A percentile compares a stretch with the other conserved stretches of the same genome.
phyloP scores from a whole-genome alignment of 1,140 invertebrate genomes.

The Anoplolepis gracilipes region DNA sequence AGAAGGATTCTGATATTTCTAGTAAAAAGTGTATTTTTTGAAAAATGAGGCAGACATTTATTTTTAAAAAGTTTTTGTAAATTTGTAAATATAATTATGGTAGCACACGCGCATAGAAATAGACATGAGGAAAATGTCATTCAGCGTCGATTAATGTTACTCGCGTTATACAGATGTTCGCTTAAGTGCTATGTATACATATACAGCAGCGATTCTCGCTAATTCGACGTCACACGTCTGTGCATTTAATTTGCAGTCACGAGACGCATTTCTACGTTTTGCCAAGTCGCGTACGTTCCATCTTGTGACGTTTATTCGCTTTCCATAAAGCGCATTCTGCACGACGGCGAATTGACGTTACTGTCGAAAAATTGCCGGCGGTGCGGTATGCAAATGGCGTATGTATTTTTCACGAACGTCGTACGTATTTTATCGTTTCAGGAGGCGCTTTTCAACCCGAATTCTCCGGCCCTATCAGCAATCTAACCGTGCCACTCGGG shows the following conservation, averaged over 20 bases:
- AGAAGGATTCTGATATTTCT: background rate
- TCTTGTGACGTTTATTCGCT: constrained; percentile 56
- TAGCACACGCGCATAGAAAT: too few species aligned
- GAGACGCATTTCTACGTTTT: constrained; percentile 34
- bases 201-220: constrained; percentile 33
- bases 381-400: constrained; percentile 56
- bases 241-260: constrained; percentile 53
- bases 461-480: constrained; percentile 93
- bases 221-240: constrained; percentile 55
- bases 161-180: constrained; percentile 15
- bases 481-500: constrained; percentile 94
- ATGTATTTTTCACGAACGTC: constrained; percentile 61
- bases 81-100: background rate
- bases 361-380: constrained; percentile 43
- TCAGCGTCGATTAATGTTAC: background rate
- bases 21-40: too few species aligned
- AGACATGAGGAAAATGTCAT: background rate
- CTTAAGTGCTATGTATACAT: constrained; percentile 4
- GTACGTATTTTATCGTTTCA: constrained; percentile 77
- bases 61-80: background rate
- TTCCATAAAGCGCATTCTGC: constrained; percentile 39
- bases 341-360: constrained; percentile 44
- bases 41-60: background rate
- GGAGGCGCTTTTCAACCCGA: constrained; percentile 92
- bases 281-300: constrained; percentile 42